These are phyloP conservation scores for Amiota mariae DNA, from an alignment of 2,888 invertebrate species.

Conservation along the genomic window DNA sequence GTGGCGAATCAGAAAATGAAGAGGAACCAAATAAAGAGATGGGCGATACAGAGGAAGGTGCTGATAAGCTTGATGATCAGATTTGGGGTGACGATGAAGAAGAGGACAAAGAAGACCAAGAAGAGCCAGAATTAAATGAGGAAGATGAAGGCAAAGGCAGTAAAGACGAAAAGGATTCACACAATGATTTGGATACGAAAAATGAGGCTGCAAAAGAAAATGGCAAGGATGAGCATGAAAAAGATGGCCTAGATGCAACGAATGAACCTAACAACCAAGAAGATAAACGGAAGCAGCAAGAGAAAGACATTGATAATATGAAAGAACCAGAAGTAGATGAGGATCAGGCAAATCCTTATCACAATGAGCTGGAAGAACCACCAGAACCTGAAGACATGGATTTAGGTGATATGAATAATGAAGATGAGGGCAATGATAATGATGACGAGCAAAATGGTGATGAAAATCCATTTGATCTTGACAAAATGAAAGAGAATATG, in stretches of 20 bases:
- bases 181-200: conserved; percentile 72
- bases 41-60: conserved; percentile 93
- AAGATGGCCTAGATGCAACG: conserved; percentile 72
- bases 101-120: conserved; percentile 80
- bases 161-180: conserved; percentile 82
- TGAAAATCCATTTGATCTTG: conserved; percentile 90
- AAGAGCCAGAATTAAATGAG: conserved; percentile 76
- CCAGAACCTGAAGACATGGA: conserved; percentile 91
- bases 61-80: conserved; percentile 86
- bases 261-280: conserved; percentile 61
- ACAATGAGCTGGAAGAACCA: conserved; percentile 84
- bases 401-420: conserved; percentile 88
- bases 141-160: conserved; percentile 81
- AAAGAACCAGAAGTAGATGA: conserved; percentile 86
- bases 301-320: conserved; percentile 86
- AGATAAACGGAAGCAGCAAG: conserved; percentile 73
- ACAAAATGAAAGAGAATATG: conserved; percentile 81
- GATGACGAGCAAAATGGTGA: conserved; percentile 77
- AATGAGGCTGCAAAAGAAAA: conserved; percentile 76
- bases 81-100: conserved; percentile 92
- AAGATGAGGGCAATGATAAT: conserved; percentile 82
- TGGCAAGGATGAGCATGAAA: conserved; percentile 76
- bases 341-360: conserved; percentile 86
- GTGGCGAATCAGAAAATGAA: conserved; percentile 80
- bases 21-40: conserved; percentile 95